Percentiles rank a stretch among this genome's conserved stretches.
Conservation (phyloP, 2,797 vertebrate species). For the Otolemur crassicaudatus region DNA sequence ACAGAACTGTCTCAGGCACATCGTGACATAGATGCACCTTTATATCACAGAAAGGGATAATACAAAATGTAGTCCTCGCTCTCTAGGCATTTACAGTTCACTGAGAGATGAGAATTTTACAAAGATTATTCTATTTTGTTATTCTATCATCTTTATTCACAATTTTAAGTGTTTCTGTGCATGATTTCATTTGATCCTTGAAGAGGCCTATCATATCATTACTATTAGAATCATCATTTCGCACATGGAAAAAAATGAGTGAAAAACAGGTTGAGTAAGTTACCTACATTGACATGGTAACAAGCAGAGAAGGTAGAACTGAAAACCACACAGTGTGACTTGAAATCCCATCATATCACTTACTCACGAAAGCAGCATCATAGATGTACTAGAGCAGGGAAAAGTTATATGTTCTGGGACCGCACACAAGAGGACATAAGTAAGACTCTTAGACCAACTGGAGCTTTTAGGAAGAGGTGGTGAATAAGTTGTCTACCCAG, state of each 20-base stretch:
- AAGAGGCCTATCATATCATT: not conserved
- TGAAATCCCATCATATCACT: not conserved
- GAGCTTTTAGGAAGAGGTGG: not conserved
- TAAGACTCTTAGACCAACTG: not conserved
- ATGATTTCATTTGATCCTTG: not conserved
- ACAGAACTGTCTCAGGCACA: not conserved
- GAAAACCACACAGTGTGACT: not conserved
- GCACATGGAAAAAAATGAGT: not conserved
- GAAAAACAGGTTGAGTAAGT: not conserved
- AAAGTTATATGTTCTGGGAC: not conserved
- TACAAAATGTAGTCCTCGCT: not conserved
- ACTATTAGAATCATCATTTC: not conserved
- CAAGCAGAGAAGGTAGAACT: not conserved
- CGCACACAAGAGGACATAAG: not conserved
- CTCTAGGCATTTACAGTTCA: not conserved
- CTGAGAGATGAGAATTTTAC: not conserved
- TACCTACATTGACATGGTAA: not conserved
- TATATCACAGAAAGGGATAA: not conserved
- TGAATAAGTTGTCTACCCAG: not conserved
- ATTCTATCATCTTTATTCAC: not conserved
- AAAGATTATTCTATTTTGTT: not conserved
- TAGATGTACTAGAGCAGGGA: not conserved
- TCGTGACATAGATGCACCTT: not conserved
- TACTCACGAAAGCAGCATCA: not conserved
- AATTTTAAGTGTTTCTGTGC: not conserved